Percentiles rank a stretch among this genome's conserved stretches.
Conservation (phyloP, 1,140 invertebrate genomes). For the Aporrectodea caliginosa region DNA sequence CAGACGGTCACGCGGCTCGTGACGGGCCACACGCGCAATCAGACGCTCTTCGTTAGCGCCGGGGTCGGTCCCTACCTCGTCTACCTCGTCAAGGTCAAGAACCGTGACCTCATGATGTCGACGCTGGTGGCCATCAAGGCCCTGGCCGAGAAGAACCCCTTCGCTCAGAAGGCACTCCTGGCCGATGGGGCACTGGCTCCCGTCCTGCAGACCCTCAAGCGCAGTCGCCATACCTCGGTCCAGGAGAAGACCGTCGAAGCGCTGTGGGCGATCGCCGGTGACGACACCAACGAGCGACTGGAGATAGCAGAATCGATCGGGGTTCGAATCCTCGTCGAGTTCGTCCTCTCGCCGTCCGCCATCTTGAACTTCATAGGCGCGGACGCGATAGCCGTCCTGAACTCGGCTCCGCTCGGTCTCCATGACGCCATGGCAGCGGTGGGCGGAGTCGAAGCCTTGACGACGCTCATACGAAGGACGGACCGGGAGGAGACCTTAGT, state of each 20-base stretch:
- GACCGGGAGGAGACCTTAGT: not conserved
- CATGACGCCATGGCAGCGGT: conserved; percentile 4
- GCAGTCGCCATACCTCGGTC: conserved; percentile 1
- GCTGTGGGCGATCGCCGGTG: conserved; percentile 53
- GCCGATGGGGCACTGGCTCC: not conserved
- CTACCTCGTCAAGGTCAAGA: conserved; percentile 5
- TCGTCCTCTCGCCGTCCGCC: not conserved
- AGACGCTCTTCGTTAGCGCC: not conserved
- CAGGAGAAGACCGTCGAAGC: conserved; percentile 43
- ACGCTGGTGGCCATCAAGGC: conserved; percentile 7
- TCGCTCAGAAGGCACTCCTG: conserved; percentile 1
- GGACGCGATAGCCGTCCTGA: conserved; percentile 18
- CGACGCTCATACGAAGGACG: conserved; percentile 1
- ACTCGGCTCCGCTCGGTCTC: conserved; percentile 7
- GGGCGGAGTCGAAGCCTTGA: not conserved
- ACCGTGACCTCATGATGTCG: conserved; percentile 16
- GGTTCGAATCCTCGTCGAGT: conserved; percentile 1
- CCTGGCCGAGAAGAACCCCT: not conserved
- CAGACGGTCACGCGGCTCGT: conserved; percentile 25
- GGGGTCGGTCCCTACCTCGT: conserved; percentile 6
- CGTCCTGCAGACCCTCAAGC: conserved; percentile 1
- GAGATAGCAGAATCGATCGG: conserved; percentile 46
- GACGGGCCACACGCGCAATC: not conserved
- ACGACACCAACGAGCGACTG: conserved; percentile 44
- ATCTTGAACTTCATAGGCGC: conserved; percentile 19